phyloP scores from a whole-genome alignment of 2,113 vertebrate genomes.

The Tachycineta bicolor region DNA sequence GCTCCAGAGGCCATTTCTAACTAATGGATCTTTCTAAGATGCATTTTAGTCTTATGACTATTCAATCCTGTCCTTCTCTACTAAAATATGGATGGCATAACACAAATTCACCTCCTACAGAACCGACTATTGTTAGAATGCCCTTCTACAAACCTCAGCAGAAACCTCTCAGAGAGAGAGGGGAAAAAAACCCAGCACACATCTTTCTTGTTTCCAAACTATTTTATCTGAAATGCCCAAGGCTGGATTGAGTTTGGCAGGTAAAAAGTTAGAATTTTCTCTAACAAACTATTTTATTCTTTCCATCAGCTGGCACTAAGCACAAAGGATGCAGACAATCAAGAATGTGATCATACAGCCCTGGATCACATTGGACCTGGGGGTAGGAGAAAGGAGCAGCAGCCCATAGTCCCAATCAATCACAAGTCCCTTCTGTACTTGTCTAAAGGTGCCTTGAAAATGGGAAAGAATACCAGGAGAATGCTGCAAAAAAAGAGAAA shows the following conservation, averaged over 20 bases:
- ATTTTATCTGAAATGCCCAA: not conserved
- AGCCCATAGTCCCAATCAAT: not conserved
- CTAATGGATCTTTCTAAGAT: conserved; percentile 22
- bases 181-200: not conserved
- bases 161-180: not conserved
- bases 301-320: not conserved
- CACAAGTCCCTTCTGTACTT: not conserved
- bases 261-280: not conserved
- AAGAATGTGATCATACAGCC: not conserved
- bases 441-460: not conserved
- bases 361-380: not conserved
- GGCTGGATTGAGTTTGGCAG: not conserved
- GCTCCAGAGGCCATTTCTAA: conserved; percentile 39
- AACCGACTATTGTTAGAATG: conserved; percentile 36
- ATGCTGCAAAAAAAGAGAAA: not conserved
- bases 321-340: not conserved
- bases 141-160: conserved; percentile 44
- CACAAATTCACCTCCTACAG: conserved; percentile 50
- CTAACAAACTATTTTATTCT: not conserved
- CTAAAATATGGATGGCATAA: conserved; percentile 58
- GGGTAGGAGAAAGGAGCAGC: not conserved
- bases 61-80: conserved; percentile 17
- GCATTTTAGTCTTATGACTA: conserved; percentile 26
- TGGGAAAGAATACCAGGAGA: not conserved
- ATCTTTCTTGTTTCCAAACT: conserved; percentile 15